phyloP scores from a whole-genome alignment of 2,113 vertebrate genomes.

The Neomonachus schauinslandi region DNA sequence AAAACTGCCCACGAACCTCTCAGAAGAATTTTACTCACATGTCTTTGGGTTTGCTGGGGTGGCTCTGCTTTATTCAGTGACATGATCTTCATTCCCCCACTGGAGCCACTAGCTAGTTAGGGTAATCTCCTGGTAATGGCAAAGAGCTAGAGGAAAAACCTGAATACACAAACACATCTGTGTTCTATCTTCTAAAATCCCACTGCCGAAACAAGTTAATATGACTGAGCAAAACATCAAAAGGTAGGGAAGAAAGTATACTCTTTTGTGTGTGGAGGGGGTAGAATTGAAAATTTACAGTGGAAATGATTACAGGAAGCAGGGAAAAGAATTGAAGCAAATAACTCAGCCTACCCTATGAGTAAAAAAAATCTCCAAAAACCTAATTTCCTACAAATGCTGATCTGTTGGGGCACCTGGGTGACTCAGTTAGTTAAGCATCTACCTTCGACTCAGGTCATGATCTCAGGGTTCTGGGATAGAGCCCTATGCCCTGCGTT shows the following conservation, averaged over 20 bases:
- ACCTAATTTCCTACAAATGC: background rate
- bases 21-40: background rate
- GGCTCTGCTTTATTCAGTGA: background rate
- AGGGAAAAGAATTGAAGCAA: background rate
- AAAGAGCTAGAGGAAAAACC: background rate
- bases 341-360: background rate
- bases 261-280: background rate
- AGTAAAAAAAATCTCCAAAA: background rate
- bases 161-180: background rate
- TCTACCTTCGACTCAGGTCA: background rate
- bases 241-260: background rate
- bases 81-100: background rate
- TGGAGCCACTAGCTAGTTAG: background rate
- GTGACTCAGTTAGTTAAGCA: background rate
- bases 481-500: background rate
- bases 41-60: background rate
- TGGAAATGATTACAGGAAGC: background rate
- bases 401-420: background rate
- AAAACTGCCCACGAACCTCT: background rate
- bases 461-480: background rate
- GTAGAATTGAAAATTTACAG: background rate
- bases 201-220: background rate
- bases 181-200: background rate
- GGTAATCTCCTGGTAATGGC: background rate
- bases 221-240: background rate